Evolutionary conservation across 2,113 vertebrate species (phyloP), one percentile per base, ranked within the genome.

Genomic region (Peromyscus polionotus): DNA sequence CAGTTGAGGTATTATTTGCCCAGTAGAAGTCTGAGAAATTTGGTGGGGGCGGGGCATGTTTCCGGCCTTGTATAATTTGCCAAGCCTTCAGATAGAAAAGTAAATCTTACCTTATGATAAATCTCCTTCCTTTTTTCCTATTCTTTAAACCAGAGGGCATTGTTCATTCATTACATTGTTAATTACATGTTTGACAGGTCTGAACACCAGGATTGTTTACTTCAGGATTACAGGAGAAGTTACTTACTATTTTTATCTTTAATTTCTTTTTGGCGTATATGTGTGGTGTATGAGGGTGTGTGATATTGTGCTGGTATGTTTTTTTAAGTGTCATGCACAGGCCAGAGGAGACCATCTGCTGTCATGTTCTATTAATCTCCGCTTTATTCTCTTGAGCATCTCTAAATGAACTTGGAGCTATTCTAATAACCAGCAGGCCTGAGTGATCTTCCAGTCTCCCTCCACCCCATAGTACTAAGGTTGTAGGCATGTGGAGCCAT

Each of bases 51-150:
- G 36, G 73, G 70, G 31, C 61, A 45, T 63, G 13, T 94, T 89
- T 92, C 6, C 67, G 31, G 67, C 90, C 42, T 84, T n/a, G 5
- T 36, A 0, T 86, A 51, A 59, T 85, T 94, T 81, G 26, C 39
- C 90, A 75, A 81, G 17, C 0, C 20, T 92, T 95, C 39, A 68
- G 22, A 14, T 85, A 81, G 26, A 91, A 63, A 95, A 93, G 85
- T 87, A 93, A 93, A 88, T 80, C 80, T 36, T 88, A 19, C 90
- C 85, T 88, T 79, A 81, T 85, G 86, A 86, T 63, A 90, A 92
- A 76, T 75, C 10, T 13, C 75, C 81, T 96, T 63, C 19, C 20
- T 11, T 51, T 76, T 63, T 3, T 2, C 31, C 28, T 88, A 26
- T 73, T 68, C 92, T 57, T n/a, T 12, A 4, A 57, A 57, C 67